Evolutionary conservation across 1,140 invertebrate species (phyloP), one percentile per base, ranked within the genome.

Genomic region (Aleiodes sp.): DNA sequence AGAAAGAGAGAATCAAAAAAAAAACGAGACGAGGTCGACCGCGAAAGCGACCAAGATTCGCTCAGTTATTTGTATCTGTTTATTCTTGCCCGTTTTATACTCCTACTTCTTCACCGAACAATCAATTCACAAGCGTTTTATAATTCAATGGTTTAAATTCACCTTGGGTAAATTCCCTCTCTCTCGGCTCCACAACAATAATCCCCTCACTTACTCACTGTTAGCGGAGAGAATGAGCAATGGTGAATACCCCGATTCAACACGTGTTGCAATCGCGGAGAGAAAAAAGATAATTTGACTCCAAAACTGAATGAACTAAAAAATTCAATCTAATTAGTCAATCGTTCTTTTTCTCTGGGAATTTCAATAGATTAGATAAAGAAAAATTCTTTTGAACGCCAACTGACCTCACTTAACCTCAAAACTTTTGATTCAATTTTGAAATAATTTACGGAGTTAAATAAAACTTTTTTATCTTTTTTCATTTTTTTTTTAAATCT

Each of bases 1-100:
- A n/a, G 21, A 64, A 26, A 26, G 14, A 24, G 24, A 46, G 7
- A 65, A 65, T 52, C 26, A 4, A 37, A 16, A 62, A 33, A 9
- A 37, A 29, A 21, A 10, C 7, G 19, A 52, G 19, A 52, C 29
- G 46, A 57, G 29, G 28, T 66, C 46, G 31, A 41, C 28, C 52
- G 46, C 65, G 52, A 66, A 66, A 66, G 52, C 52, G 65, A 56
- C 31, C 63, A 65, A 65, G 26, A 66, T 66, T 59, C 21, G 46
- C 21, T 66, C 43, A 14, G 43, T 31, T 52, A 33, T 46, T 46
- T 37, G 33, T 62, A 39, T 65, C 41, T 65, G 46, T 19, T 52
- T 65, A 26, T 56, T 52, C 29, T 31, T 10, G 12, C 12, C 28
- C 46, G 10, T 14, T 52, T 35, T 19, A 65, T 28, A 24, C 43